Conservation (phyloP, 2,797 vertebrate species). For the Trichosurus vulpecula region DNA sequence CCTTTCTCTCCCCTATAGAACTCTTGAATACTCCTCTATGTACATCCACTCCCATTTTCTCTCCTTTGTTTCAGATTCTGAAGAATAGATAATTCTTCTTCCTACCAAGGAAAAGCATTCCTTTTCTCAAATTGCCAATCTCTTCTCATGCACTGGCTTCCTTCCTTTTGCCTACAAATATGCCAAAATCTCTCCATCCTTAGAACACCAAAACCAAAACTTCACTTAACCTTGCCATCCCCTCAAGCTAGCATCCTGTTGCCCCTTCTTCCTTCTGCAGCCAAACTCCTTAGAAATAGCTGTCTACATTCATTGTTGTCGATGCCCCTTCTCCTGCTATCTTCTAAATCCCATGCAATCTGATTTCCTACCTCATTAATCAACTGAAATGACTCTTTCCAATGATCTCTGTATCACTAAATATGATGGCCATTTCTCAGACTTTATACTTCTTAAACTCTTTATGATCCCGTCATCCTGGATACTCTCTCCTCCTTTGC, state of each 20-base stretch:
- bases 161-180: neutral
- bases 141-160: neutral
- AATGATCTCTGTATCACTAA: neutral
- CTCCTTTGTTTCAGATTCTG: neutral
- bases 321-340: neutral
- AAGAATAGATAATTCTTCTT: neutral
- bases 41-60: neutral
- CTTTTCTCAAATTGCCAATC: neutral
- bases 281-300: neutral
- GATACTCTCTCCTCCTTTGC: neutral
- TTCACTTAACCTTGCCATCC: neutral
- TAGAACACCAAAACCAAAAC: neutral
- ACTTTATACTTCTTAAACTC: neutral
- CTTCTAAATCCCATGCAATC: neutral
- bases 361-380: neutral
- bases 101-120: neutral
- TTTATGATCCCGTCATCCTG: neutral
- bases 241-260: neutral
- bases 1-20: neutral
- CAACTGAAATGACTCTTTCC: neutral
- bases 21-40: neutral
- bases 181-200: neutral
- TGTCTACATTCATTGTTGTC: neutral
- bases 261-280: neutral
- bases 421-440: neutral